Base-by-base conservation (phyloP, 1,140 invertebrate genomes). In the Meloidogyne hapla region DNA sequence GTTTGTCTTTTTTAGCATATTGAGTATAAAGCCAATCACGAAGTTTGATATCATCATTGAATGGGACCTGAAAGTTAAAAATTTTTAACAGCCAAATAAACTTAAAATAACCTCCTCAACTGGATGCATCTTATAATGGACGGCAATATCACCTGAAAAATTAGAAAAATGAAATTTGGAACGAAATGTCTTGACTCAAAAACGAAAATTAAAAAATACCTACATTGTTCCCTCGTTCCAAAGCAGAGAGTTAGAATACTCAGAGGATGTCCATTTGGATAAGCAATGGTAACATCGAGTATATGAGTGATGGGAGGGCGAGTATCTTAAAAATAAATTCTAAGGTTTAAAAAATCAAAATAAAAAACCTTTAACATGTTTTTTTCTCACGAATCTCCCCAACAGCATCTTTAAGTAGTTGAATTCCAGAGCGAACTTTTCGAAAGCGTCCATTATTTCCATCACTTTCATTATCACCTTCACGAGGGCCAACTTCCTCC, bases 241-340 rank as follows among this genome's bases (percentile, higher is more conserved):
- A 86, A 84, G n/a, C 56, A 84, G 79, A 74, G 81, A 69, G 85
- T 87, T 13, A 28, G 70, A 9, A 88, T 74, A 69, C 86, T 84
- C 1, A 88, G 80, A 18, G 89, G 85, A 33, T 91, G 74, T 91
- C 91, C 82, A 71, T 94, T 91, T 4, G 93, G 93, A 89, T 97
- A 97, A 63, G 92, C 94, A 87, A 97, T 92, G 65, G 94, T 97
- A 79, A 95, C 91, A 87, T 96, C 94, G 64, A 96, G 88, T 69
- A 97, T 89, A 91, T 93, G 96, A 79, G 92, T 91, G 64, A 96
- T 90, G 84, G 84, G 84, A 70, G 84, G 80, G 63, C 84, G 82
- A 45, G 80, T 83, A 64, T 82, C 81, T 88, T 68, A 10, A 78
- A 80, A n/a, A n/a, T 65, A n/a, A 56, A 75, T 28, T 28, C 9